Conservation (phyloP, 2,797 vertebrate species). For the Urosaurus nigricauda region DNA sequence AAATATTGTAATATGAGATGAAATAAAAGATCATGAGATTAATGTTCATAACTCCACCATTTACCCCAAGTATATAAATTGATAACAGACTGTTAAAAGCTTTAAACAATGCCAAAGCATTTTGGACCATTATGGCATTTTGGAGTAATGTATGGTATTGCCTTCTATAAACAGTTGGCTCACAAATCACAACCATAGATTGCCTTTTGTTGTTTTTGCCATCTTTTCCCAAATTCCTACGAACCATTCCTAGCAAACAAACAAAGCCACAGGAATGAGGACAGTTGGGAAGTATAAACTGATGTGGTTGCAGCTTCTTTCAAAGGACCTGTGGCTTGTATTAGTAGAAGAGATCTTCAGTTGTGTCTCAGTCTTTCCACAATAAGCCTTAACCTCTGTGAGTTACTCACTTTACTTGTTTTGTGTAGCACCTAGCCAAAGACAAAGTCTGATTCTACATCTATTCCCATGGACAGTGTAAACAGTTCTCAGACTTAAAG, state of each 20-base stretch:
- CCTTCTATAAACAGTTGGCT: conserved; percentile 63
- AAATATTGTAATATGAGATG: conserved; percentile 51
- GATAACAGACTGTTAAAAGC: conserved; percentile 57
- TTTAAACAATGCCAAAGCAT: conserved; percentile 48
- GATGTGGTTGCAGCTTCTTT: conserved; percentile 43
- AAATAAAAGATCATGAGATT: conserved; percentile 57
- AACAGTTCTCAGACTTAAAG: neutral
- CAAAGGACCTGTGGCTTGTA: conserved; percentile 43
- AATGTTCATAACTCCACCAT: conserved; percentile 38
- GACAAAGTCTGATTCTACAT: neutral
- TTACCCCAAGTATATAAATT: conserved; percentile 60
- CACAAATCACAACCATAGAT: conserved; percentile 54
- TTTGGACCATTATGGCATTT: conserved; percentile 40
- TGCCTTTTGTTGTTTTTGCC: conserved; percentile 54
- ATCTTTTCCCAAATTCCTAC: conserved; percentile 65
- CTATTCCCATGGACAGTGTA: neutral
- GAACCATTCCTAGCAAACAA: conserved; percentile 71
- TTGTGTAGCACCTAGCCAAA: neutral
- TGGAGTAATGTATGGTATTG: conserved; percentile 53
- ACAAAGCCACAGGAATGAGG: conserved; percentile 74
- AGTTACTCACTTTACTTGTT: conserved; percentile 13
- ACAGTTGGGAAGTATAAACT: conserved; percentile 68
- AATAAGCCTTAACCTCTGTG: neutral
- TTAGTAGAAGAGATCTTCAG: conserved; percentile 24
- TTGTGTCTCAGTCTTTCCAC: conserved; percentile 42